A percentile compares a stretch with the other conserved stretches of the same genome.
Conservation (phyloP, 2,888 invertebrate species). For the Lasioglossum zephyrum region DNA sequence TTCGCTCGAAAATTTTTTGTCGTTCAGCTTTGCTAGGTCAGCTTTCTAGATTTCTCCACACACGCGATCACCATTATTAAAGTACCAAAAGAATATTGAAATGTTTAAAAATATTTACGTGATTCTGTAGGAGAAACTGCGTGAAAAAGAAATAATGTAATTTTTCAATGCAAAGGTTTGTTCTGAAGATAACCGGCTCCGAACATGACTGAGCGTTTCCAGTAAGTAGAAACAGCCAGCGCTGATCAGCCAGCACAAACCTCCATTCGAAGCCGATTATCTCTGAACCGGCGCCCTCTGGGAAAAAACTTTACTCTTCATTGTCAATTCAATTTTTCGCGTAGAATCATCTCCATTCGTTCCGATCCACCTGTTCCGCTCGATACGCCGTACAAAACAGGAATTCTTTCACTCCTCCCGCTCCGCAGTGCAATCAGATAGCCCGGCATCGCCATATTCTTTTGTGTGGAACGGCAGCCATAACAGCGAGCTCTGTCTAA, state of each 20-base stretch:
- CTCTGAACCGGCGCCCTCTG: neutral
- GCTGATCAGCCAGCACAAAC: neutral
- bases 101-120: neutral
- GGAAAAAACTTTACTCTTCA: neutral
- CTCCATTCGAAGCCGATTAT: neutral
- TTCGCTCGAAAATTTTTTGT: neutral
- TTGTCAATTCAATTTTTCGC: neutral
- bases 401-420: conserved; percentile 37
- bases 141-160: neutral
- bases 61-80: no score
- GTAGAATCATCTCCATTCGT: neutral
- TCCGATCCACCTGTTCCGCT: neutral
- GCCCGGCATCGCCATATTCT: conserved; percentile 20
- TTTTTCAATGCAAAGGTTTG: neutral
- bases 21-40: neutral
- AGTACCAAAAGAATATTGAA: neutral
- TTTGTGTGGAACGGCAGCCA: neutral
- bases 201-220: neutral
- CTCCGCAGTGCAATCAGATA: conserved; percentile 41
- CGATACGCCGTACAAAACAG: conserved; percentile 1
- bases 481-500: conserved; percentile 3
- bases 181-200: neutral
- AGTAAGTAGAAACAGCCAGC: neutral
- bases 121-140: no score
- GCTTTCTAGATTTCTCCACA: no score